Base-by-base conservation (phyloP, 2,797 vertebrate genomes). In the Ctenosaura bakeri region DNA sequence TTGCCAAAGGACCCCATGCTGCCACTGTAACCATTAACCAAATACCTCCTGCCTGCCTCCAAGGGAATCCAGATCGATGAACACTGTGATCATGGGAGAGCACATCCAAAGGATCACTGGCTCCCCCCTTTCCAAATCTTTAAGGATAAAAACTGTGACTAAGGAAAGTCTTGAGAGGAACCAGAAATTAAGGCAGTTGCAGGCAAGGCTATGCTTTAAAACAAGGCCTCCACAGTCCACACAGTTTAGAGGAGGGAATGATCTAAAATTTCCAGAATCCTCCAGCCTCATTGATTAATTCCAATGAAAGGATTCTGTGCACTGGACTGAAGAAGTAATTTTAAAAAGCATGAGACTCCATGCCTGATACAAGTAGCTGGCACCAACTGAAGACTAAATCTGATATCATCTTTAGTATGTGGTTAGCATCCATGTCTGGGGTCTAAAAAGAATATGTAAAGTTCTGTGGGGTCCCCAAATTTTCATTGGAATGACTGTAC, bases 1-100 rank as follows among this genome's bases (percentile, higher is more conserved):
- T 77, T 80, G 14, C 90, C 87, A 73, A 92, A 64, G 59, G 52
- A 91, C 74, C 85, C 80, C 22, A 62, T n/a, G 26, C 83, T 93
- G 64, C 71, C 82, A 89, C 81, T 87, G 24, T 50, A 87, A 56
- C n/a, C 59, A 46, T 78, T 81, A 24, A 26, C 20, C 1, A 0
- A 26, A 83, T 83, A 88, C 84, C 88, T 24, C 56, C 74, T 46
- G 10, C 83, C 62, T 85, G 86, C 92, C 85, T n/a, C 22, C 5
- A 9, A n/a, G 71, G 78, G 88, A 91, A 93, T 87, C 1, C 6
- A 88, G n/a, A 32, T n/a, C 8, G n/a, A 78, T 9, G 0, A 0
- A 86, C 56, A 54, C 69, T 59, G 13, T 6, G 59, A 69, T 69
- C 64, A 69, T 42, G 59, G 8, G 54, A 42, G 35, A 86, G 73